Evolutionary conservation across 1,140 invertebrate species (phyloP).

Genomic region (Diprion similis): DNA sequence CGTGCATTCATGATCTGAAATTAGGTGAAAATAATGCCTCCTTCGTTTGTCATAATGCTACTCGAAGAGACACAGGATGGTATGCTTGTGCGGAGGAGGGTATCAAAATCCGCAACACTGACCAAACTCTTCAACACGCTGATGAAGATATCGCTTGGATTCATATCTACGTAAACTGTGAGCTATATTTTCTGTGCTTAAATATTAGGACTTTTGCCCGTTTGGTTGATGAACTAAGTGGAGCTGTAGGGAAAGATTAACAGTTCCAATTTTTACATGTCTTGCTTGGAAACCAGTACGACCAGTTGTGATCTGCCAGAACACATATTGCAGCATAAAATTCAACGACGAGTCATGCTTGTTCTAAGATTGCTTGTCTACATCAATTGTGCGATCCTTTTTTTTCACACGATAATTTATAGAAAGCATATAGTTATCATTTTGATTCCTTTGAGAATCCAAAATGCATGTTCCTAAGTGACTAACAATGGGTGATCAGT

Average conservation of each 20-base stretch:
- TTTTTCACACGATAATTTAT: no score
- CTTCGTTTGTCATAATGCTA: no score
- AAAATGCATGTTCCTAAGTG: no score
- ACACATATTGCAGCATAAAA: conserved; percentile 11
- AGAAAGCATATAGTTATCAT: no score
- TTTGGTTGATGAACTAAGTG: neutral
- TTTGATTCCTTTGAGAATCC: no score
- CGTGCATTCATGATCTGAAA: no score
- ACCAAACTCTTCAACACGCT: no score
- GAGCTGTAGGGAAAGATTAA: neutral
- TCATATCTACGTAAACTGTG: conserved; percentile 74
- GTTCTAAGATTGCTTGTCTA: no score
- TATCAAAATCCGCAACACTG: conserved; percentile 44
- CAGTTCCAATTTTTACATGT: neutral
- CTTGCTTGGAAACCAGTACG: conserved; percentile 24
- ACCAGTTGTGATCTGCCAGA: conserved; percentile 9
- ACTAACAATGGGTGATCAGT: no score
- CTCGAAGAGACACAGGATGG: conserved; percentile 62
- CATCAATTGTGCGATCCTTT: no score
- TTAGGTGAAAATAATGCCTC: no score
- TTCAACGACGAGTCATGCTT: no score
- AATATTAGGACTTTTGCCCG: neutral
- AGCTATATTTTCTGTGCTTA: conserved; percentile 32
- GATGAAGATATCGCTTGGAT: conserved; percentile 57
- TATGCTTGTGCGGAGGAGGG: conserved; percentile 65